These are phyloP conservation scores for Oreotrochilus melanogaster DNA, from an alignment of 2,113 vertebrate genomes.

Conservation along the genomic window DNA sequence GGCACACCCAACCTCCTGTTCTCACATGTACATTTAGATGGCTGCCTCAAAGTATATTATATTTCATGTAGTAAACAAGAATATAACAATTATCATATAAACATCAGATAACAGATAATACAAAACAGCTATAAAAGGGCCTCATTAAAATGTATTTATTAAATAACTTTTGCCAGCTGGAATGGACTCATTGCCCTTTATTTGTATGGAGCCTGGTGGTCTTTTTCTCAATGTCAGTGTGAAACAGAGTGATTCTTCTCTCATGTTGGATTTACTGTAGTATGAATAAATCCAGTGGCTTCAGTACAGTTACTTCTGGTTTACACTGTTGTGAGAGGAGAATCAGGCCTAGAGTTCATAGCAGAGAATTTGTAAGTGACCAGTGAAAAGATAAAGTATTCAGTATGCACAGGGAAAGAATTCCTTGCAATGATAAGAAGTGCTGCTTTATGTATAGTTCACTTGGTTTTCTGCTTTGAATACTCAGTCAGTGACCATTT, in stretches of 20 bases:
- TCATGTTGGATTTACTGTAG: background rate
- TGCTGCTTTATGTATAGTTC: background rate
- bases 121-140: background rate
- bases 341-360: background rate
- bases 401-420: background rate
- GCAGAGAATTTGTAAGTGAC: background rate
- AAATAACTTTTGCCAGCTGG: conserved; percentile 4
- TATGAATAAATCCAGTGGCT: conserved; percentile 4
- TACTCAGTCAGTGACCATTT: background rate
- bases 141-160: conserved; percentile 34
- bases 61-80: conserved; percentile 15
- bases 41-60: background rate
- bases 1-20: conserved; percentile 21
- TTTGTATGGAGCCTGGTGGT: background rate
- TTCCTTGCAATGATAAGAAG: background rate
- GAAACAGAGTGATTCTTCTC: background rate
- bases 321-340: background rate
- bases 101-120: conserved; percentile 24
- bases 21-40: background rate
- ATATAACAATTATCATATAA: conserved; percentile 24
- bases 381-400: background rate
- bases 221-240: background rate
- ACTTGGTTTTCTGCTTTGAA: conserved; percentile 7
- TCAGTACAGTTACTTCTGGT: background rate
- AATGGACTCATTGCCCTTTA: background rate